Percentiles rank a stretch among this genome's conserved stretches.
Conservation (phyloP, 2,113 vertebrate species). For the Prolemur simus region DNA sequence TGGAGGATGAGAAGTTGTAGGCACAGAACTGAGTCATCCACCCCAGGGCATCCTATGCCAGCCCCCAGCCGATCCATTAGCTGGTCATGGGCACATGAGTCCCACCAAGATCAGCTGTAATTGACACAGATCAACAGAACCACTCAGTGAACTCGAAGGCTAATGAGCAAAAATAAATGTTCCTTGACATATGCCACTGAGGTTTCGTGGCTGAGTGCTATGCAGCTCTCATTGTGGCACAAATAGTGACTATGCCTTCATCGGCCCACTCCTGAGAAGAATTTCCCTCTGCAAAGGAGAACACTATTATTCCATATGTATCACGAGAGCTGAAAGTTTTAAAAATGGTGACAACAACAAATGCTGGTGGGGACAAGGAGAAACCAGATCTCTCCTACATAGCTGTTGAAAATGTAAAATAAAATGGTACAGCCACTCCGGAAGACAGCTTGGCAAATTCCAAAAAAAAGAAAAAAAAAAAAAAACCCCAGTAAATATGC, state of each 20-base stretch:
- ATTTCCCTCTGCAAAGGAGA: neutral
- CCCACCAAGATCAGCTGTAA: neutral
- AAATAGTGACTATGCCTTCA: fast-evolving
- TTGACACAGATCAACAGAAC: neutral
- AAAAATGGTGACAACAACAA: neutral
- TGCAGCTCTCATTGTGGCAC: neutral
- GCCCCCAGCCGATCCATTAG: neutral
- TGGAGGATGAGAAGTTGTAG: neutral
- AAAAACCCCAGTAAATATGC: neutral
- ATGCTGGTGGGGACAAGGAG: neutral
- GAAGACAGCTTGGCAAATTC: neutral
- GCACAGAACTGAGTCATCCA: neutral
- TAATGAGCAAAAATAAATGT: neutral
- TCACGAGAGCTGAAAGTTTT: no score
- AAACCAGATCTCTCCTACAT: neutral
- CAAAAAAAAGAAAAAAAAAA: neutral
- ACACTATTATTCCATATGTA: fast-evolving
- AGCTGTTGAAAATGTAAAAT: neutral
- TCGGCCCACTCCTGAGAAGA: neutral
- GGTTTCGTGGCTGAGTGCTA: fast-evolving
- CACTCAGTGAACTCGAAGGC: neutral
- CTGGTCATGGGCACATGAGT: fast-evolving
- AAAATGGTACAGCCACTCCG: no score
- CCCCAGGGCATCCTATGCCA: neutral
- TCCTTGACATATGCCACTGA: neutral